phyloP scores from a whole-genome alignment of 2,888 invertebrate species.

The Xanthorhoe designata region DNA sequence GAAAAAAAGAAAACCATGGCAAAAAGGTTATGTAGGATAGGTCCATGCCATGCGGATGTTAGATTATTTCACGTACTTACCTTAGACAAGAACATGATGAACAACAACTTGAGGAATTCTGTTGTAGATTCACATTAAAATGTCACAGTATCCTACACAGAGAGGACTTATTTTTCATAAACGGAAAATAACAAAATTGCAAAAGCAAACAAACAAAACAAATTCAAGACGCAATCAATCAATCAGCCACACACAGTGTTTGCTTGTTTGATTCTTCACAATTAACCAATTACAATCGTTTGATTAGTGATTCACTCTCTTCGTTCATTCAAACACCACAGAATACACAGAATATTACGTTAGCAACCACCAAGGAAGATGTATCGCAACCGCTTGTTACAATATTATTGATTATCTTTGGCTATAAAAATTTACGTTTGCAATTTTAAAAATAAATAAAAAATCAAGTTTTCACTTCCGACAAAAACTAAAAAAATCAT shows the following conservation, averaged over 20 bases:
- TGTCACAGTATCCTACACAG: not conserved
- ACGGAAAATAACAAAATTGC: not conserved
- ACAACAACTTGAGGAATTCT: not conserved
- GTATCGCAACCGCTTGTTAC: too few species aligned
- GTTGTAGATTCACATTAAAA: not conserved
- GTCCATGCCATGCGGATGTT: not conserved
- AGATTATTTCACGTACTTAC: constrained; percentile 13
- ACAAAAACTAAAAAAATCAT: too few species aligned
- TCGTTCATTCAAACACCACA: constrained; percentile 6
- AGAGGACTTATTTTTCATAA: not conserved
- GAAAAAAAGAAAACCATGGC: not conserved
- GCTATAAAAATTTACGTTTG: not conserved
- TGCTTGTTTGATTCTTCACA: constrained; percentile 1
- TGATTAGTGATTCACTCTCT: constrained; percentile 1
- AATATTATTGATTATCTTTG: too few species aligned
- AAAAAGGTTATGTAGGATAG: constrained; percentile 31
- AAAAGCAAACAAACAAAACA: not conserved
- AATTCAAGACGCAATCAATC: not conserved
- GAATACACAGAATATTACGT: too few species aligned
- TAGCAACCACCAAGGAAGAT: too few species aligned
- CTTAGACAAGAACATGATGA: constrained; percentile 27
- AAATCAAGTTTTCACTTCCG: too few species aligned
- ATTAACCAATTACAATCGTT: constrained; percentile 10
- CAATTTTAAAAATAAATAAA: too few species aligned
- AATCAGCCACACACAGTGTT: not conserved